Base-by-base conservation (phyloP, 2,888 invertebrate species). In the Notodromas monacha region DNA sequence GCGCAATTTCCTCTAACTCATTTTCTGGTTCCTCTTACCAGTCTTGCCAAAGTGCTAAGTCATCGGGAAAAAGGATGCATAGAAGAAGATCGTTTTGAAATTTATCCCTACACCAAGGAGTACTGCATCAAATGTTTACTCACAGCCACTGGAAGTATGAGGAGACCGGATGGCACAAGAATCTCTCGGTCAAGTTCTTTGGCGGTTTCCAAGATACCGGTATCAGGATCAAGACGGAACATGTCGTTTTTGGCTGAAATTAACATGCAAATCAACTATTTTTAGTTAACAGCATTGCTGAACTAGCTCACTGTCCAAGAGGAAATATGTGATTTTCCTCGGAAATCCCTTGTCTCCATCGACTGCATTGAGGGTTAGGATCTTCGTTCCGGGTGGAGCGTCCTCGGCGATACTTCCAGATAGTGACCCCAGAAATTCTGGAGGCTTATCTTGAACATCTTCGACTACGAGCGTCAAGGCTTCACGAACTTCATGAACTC, bases 291-390 rank as follows among this genome's bases (percentile, higher is more conserved):
- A n/a, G n/a, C n/a, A n/a, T n/a, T n/a, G n/a, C 6, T 21, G 21
- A 21, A 8, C n/a, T 21, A n/a, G n/a, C n/a, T 6, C 21, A 21
- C 8, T 8, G n/a, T 21, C 21, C 21, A 21, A n/a, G 21, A 79
- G 54, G 43, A 76, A 68, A 43, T 76, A 62, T 33, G 62, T 56
- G 30, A 79, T 65, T 43, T 62, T 61, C 30, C 79, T 56, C 0
- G 76, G 76, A 43, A 65, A 64, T 0, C 74, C 77, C 8, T 66
- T 55, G 41, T 81, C 79, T 0, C 74, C 76, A 45, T 79, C 79
- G 28, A 68, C 55, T 0, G 79, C 79, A 43, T 64, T 63, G 6
- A 76, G 56, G 1, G 63, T 66, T 14, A 13, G 38, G 34, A 3
- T 38, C 38, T 37, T 8, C 21, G 21, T 21, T n/a, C 21, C 21